phyloP scores from a whole-genome alignment of 2,797 vertebrate genomes.

The Lacerta bilineata region DNA sequence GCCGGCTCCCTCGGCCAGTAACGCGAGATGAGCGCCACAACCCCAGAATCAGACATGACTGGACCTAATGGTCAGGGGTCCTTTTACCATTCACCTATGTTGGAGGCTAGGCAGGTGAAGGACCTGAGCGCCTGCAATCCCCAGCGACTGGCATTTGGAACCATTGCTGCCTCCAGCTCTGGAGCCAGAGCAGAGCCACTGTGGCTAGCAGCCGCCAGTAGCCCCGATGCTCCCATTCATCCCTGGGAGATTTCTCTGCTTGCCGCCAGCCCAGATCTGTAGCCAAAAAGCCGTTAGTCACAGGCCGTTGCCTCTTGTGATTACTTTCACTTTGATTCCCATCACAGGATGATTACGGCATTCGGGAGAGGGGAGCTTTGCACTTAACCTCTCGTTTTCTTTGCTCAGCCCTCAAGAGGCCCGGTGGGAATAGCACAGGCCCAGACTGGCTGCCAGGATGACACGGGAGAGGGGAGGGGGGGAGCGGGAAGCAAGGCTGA shows the following conservation, averaged over 20 bases:
- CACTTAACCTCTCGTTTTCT: conserved; percentile 34
- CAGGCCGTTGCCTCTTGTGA: conserved; percentile 32
- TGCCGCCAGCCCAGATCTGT: neutral
- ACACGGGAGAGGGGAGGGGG: neutral
- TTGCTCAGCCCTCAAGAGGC: conserved; percentile 20
- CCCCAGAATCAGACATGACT: too few relatives aligned
- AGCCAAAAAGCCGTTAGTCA: conserved; percentile 9
- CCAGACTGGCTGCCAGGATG: neutral
- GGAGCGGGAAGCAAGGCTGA: neutral
- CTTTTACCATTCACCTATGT: too few relatives aligned
- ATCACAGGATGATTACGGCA: conserved; percentile 18
- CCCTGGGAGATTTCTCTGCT: neutral
- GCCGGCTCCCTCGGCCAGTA: too few relatives aligned
- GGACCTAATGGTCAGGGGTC: too few relatives aligned
- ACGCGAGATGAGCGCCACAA: too few relatives aligned
- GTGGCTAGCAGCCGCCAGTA: neutral
- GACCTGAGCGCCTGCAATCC: too few relatives aligned
- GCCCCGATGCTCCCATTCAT: neutral
- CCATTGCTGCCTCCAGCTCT: too few relatives aligned
- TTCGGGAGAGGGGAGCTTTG: neutral
- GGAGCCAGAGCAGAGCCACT: too few relatives aligned
- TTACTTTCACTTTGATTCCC: conserved; percentile 9
- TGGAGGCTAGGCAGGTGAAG: too few relatives aligned
- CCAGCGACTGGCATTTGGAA: too few relatives aligned
- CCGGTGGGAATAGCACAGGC: neutral